Percentiles rank a stretch among this genome's conserved stretches.
Evolutionary conservation across 2,797 vertebrate genomes (phyloP).

Genomic region (Euphonia xanthogaster): DNA sequence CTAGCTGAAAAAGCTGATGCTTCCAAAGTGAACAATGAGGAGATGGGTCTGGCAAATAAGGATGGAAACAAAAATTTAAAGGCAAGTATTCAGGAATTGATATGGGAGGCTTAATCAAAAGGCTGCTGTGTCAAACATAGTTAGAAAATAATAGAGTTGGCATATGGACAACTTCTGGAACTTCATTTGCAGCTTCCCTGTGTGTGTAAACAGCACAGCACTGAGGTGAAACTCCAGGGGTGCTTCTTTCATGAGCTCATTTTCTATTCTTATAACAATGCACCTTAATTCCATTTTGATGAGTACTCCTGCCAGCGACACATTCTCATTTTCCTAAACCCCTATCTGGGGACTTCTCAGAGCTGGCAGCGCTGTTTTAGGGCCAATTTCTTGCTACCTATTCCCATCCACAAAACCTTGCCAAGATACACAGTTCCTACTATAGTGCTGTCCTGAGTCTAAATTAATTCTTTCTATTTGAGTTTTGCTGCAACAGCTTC

Average conservation of each 20-base stretch:
- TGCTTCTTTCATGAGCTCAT: neutral
- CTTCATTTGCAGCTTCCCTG: slow-evolving; percentile 9
- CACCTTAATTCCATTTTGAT: slow-evolving; percentile 34
- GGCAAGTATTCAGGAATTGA: neutral
- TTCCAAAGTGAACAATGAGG: neutral
- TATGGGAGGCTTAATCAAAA: neutral
- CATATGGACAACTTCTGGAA: slow-evolving; percentile 17
- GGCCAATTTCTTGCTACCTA: slow-evolving; percentile 18
- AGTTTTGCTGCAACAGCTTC: neutral
- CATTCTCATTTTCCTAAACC: slow-evolving; percentile 58
- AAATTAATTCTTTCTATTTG: slow-evolving; percentile 31
- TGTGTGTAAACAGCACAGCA: neutral
- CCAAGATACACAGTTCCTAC: slow-evolving; percentile 7
- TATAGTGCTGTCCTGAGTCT: neutral
- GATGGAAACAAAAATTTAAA: neutral
- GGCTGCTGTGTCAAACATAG: neutral
- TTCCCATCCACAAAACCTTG: neutral
- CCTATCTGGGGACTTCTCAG: slow-evolving; percentile 18
- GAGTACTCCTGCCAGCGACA: neutral
- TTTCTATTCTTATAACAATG: slow-evolving; percentile 10
- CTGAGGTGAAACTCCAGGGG: neutral
- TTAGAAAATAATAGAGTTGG: slow-evolving; percentile 34
- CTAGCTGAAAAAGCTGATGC: neutral
- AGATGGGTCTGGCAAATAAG: neutral
- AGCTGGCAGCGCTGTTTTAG: slow-evolving; percentile 16